Evolutionary conservation across 2,888 invertebrate genomes (phyloP).

Genomic region (Mythimna albipuncta): DNA sequence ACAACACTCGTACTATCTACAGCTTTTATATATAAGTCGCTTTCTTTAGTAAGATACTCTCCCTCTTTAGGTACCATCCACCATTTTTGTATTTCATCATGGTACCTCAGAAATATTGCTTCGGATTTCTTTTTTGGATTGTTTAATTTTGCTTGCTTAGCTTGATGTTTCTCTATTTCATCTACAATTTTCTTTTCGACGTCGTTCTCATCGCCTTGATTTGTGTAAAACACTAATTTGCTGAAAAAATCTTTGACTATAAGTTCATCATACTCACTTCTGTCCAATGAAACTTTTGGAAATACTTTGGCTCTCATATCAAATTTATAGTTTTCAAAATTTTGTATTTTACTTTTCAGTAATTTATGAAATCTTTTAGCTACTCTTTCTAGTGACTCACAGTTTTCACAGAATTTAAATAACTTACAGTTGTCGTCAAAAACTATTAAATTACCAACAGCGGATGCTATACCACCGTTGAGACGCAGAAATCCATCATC

Average conservation of each 20-base stretch:
- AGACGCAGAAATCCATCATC: slow-evolving; percentile 22
- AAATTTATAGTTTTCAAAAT: slow-evolving; percentile 18
- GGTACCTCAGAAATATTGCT: slow-evolving; percentile 17
- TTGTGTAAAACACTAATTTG: slow-evolving; percentile 23
- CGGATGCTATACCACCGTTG: slow-evolving; percentile 12
- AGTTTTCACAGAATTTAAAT: slow-evolving; percentile 1
- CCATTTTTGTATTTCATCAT: slow-evolving; percentile 22
- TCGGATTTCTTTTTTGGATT: slow-evolving; percentile 1
- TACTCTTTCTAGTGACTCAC: slow-evolving; percentile 2
- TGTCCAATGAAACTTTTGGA: slow-evolving; percentile 10
- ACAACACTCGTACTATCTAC: slow-evolving; percentile 2
- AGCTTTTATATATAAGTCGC: slow-evolving; percentile 1
- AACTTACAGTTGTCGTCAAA: slow-evolving; percentile 3
- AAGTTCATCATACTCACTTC: slow-evolving; percentile 13
- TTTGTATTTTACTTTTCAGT: slow-evolving; percentile 1
- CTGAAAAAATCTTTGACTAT: slow-evolving; percentile 22
- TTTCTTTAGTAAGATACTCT: slow-evolving; percentile 4
- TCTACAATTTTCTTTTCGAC: slow-evolving; percentile 6
- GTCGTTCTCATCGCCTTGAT: slow-evolving; percentile 17
- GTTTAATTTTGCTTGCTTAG: background rate
- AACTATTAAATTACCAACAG: slow-evolving; percentile 1
- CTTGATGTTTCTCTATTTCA: background rate
- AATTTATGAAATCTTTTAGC: slow-evolving; percentile 1
- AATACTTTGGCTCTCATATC: slow-evolving; percentile 19
- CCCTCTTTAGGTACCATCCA: slow-evolving; percentile 20